Evolutionary conservation across 2,888 invertebrate species (phyloP).

Genomic region (Epistrophe grossulariae): DNA sequence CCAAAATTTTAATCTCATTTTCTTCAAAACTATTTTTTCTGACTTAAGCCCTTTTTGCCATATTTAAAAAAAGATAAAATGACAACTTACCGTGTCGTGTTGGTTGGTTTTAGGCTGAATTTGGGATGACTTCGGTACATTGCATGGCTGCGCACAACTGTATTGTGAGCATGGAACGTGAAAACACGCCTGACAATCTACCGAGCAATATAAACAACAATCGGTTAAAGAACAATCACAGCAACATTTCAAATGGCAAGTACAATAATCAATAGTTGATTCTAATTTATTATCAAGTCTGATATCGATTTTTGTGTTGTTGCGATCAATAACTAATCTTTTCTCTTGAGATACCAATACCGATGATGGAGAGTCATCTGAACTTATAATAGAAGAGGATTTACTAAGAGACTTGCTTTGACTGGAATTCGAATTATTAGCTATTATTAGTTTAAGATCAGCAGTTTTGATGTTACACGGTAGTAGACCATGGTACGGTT

Average conservation of each 20-base stretch:
- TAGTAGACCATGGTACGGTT: not conserved
- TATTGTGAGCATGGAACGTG: constrained; percentile 76
- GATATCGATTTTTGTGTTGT: constrained; percentile 22
- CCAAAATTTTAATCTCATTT: too few relatives aligned
- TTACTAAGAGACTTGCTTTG: not conserved
- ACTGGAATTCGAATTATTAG: constrained; percentile 5
- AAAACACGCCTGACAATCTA: constrained; percentile 77
- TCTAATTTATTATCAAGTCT: constrained; percentile 34
- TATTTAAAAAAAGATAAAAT: not conserved
- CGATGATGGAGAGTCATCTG: not conserved
- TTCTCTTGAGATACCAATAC: not conserved
- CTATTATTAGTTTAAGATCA: not conserved
- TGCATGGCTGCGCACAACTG: constrained; percentile 68
- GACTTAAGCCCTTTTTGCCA: not conserved
- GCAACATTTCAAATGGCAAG: constrained; percentile 70
- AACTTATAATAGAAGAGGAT: not conserved
- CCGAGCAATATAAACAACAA: constrained; percentile 69
- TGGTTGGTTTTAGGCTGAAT: constrained; percentile 49
- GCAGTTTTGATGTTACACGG: constrained; percentile 24
- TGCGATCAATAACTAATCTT: constrained; percentile 30
- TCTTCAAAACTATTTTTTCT: not conserved
- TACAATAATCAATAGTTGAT: constrained; percentile 55
- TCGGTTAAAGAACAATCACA: constrained; percentile 70
- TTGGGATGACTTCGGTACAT: constrained; percentile 52
- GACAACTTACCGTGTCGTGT: constrained; percentile 71